These are phyloP conservation scores for Sycophila sp. DNA, from an alignment of 1,140 invertebrate species.

Conservation along the genomic window DNA sequence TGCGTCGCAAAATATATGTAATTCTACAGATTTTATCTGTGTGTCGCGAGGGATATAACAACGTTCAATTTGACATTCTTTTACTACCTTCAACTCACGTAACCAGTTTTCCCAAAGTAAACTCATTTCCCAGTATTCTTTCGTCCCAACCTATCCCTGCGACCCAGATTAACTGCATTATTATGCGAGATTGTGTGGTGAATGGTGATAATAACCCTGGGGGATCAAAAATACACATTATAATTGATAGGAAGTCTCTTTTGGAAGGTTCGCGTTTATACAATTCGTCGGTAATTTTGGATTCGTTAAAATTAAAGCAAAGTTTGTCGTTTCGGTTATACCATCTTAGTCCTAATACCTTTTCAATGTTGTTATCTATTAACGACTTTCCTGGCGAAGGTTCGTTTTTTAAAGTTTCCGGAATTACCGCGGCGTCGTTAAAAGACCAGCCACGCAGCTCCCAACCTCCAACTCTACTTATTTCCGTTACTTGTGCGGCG, in stretches of 20 bases:
- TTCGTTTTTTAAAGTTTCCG: background rate
- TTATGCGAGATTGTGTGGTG: background rate
- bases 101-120: background rate
- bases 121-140: background rate
- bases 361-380: background rate
- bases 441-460: background rate
- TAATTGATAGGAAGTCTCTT: background rate
- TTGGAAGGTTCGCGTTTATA: background rate
- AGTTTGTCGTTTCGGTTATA: background rate
- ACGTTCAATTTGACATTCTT: background rate
- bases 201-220: background rate
- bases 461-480: background rate
- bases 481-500: background rate
- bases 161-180: background rate
- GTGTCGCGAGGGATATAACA: background rate
- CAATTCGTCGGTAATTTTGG: background rate
- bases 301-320: background rate
- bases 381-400: background rate
- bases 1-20: too few species aligned
- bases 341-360: background rate
- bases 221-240: constrained; percentile 3
- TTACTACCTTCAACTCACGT: background rate
- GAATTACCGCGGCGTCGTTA: background rate
- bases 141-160: constrained; percentile 1
- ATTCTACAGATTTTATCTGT: background rate